A percentile compares a stretch with the other conserved stretches of the same genome.
phyloP scores from a whole-genome alignment of 2,888 invertebrate genomes.

The Caenorhabditis doughertyi region DNA sequence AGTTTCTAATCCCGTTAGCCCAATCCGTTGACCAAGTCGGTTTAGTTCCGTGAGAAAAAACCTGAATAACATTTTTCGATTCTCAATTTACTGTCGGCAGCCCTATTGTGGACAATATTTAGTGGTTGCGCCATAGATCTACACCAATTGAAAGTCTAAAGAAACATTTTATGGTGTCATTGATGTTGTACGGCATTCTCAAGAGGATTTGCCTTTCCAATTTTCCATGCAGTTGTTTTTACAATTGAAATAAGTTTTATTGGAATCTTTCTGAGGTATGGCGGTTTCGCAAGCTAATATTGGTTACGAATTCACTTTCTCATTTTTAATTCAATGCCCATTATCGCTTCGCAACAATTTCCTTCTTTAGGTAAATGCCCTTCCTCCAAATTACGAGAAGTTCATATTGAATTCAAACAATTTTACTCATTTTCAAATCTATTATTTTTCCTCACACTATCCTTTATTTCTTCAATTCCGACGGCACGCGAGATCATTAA shows the following conservation, averaged over 20 bases:
- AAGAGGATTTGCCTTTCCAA: neutral
- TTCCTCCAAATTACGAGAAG: neutral
- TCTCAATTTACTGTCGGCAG: slow-evolving; percentile 40
- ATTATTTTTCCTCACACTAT: slow-evolving; percentile 44
- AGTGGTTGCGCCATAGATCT: slow-evolving; percentile 19
- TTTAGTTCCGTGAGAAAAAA: slow-evolving; percentile 48
- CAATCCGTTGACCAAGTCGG: slow-evolving; percentile 22
- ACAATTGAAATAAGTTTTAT: neutral
- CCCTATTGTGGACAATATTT: slow-evolving; percentile 17
- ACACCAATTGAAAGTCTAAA: slow-evolving; percentile 26
- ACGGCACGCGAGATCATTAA: slow-evolving; percentile 60
- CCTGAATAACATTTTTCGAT: slow-evolving; percentile 35
- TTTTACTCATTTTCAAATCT: slow-evolving; percentile 35
- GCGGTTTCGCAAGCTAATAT: too few relatives aligned
- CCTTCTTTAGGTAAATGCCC: neutral
- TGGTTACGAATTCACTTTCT: neutral
- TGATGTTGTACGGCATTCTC: neutral
- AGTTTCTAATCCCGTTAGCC: slow-evolving; percentile 42
- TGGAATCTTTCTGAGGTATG: too few relatives aligned
- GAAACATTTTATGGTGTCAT: slow-evolving; percentile 22
- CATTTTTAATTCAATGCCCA: neutral
- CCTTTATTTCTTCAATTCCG: slow-evolving; percentile 2
- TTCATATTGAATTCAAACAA: neutral
- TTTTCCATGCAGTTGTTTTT: neutral
- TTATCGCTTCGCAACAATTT: neutral